A percentile compares a stretch with the other conserved stretches of the same genome.
Evolutionary conservation across 2,888 invertebrate species (phyloP).

Genomic region (Capitulum mitella): DNA sequence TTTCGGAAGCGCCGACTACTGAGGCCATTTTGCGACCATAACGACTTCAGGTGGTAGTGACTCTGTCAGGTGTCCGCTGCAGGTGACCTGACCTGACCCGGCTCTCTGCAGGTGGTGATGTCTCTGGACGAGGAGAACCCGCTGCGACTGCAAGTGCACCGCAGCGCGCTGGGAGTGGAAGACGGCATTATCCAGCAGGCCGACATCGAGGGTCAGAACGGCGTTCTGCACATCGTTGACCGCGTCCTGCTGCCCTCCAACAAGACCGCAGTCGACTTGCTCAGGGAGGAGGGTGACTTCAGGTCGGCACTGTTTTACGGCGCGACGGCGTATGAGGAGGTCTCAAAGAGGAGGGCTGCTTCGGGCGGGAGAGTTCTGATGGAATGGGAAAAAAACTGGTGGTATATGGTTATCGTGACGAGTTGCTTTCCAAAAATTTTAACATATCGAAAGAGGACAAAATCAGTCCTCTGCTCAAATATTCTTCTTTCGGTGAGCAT

Average conservation of each 20-base stretch:
- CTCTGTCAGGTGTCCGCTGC: background rate
- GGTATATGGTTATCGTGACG: too few relatives aligned
- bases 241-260: conserved; percentile 46
- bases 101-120: conserved; percentile 40
- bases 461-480: too few relatives aligned
- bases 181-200: conserved; percentile 45
- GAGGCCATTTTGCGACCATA: too few relatives aligned
- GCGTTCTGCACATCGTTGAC: conserved; percentile 48
- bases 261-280: conserved; percentile 43
- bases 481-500: too few relatives aligned
- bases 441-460: too few relatives aligned
- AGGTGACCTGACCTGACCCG: background rate
- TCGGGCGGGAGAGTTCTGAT: background rate
- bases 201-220: conserved; percentile 47
- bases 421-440: too few relatives aligned
- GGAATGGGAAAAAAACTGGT: background rate
- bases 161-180: conserved; percentile 47
- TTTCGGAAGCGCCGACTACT: too few relatives aligned
- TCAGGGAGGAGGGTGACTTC: conserved; percentile 38
- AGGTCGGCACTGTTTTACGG: conserved; percentile 25
- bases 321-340: background rate
- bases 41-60: too few relatives aligned
- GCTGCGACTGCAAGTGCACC: conserved; percentile 46
- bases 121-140: conserved; percentile 45
- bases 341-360: background rate